These are phyloP conservation scores for Patella caerulea DNA, from an alignment of 2,888 invertebrate genomes.

Conservation along the genomic window DNA sequence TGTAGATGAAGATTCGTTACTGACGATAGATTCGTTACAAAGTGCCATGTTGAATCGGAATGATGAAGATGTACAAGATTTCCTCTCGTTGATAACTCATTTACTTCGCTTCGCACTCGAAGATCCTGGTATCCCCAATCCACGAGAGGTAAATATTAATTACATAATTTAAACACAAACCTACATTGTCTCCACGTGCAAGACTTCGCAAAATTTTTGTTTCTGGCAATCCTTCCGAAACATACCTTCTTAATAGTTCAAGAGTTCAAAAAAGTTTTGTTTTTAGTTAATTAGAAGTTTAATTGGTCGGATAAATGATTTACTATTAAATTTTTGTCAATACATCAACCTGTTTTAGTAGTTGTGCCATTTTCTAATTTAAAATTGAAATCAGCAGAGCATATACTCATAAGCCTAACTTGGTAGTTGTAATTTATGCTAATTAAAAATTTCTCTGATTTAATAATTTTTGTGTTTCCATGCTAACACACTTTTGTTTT, in stretches of 20 bases:
- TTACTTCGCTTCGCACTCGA: slow-evolving; percentile 92
- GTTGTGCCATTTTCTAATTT: too few relatives aligned
- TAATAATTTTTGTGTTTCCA: too few relatives aligned
- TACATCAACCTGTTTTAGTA: too few relatives aligned
- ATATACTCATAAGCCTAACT: too few relatives aligned
- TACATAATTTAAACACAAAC: not conserved
- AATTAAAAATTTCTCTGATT: too few relatives aligned
- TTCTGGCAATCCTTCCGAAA: not conserved
- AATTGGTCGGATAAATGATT: too few relatives aligned
- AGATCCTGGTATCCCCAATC: slow-evolving; percentile 80
- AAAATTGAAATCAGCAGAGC: too few relatives aligned
- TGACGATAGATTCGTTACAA: slow-evolving; percentile 89
- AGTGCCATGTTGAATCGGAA: slow-evolving; percentile 86
- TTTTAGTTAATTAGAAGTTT: too few relatives aligned
- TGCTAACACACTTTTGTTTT: too few relatives aligned
- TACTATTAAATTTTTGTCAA: too few relatives aligned
- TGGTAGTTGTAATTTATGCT: too few relatives aligned
- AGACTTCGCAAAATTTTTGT: not conserved
- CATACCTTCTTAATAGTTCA: not conserved
- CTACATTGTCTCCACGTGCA: not conserved
- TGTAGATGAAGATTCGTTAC: slow-evolving; percentile 72
- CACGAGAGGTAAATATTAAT: slow-evolving; percentile 62
- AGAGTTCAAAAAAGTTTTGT: too few relatives aligned
- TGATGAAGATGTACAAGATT: slow-evolving; percentile 80
- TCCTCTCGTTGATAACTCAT: slow-evolving; percentile 89